A percentile compares a stretch with the other conserved stretches of the same genome.
These are phyloP conservation scores for Alouatta palliata DNA, from an alignment of 2,113 vertebrate species.

Conservation along the genomic window DNA sequence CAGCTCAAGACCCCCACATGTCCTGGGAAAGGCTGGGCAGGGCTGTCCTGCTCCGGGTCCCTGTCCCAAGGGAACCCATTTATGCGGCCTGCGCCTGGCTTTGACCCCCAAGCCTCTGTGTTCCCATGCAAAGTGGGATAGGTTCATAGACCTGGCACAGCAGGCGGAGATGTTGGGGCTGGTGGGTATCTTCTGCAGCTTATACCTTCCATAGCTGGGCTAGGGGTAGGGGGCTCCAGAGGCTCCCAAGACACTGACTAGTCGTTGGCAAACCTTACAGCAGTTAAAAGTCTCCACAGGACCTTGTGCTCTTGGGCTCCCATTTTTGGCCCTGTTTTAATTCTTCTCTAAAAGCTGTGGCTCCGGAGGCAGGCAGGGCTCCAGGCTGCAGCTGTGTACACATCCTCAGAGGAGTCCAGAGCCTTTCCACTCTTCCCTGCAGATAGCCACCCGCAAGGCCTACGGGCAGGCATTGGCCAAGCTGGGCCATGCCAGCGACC, in stretches of 20 bases:
- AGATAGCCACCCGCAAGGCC: slow-evolving; percentile 95
- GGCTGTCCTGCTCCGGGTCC: not conserved
- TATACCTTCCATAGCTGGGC: not conserved
- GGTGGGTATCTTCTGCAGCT: not conserved
- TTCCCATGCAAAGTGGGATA: rapidly evolving
- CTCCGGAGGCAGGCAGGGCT: not conserved
- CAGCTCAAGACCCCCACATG: not conserved
- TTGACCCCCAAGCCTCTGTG: too few species aligned
- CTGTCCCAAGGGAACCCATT: not conserved
- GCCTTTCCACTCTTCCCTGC: not conserved
- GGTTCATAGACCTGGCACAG: not conserved
- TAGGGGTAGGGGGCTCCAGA: not conserved
- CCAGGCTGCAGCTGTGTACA: not conserved
- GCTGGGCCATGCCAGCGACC: slow-evolving; percentile 91
- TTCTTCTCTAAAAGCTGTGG: not conserved
- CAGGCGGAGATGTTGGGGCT: not conserved
- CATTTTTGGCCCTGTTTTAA: not conserved
- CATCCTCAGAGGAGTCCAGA: not conserved
- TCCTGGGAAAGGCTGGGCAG: not conserved
- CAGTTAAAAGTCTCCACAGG: not conserved
- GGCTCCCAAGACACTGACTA: not conserved
- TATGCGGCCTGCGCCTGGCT: not conserved
- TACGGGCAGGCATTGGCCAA: slow-evolving; percentile 93
- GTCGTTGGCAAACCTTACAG: not conserved
- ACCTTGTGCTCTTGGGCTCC: not conserved